Evolutionary conservation across 1,140 invertebrate genomes (phyloP), one percentile per base, ranked within the genome.

Genomic region (Drosophila suzukii): DNA sequence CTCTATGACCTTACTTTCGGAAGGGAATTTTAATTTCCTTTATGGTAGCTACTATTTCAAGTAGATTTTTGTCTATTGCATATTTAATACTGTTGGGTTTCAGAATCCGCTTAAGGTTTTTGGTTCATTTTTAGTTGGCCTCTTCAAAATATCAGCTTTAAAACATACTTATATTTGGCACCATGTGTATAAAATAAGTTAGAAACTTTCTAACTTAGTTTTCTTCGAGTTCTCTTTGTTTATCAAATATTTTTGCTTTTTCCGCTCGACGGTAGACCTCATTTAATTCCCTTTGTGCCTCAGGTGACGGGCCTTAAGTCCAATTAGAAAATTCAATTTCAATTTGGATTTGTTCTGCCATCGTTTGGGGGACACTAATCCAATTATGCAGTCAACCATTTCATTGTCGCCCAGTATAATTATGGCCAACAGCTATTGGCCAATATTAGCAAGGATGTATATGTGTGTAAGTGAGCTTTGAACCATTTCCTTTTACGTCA

Each of bases 361-460:
- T 55, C 56, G 36, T 55, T 41, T 38, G 65, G 57, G 65, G 39
- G 65, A 66, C 59, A 56, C 41, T 78, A 78, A 71, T 71, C 58
- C 65, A 51, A 70, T 86, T 75, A 71, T 62, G 72, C 80, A 78
- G 60, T 86, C 61, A 63, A 74, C 39, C 82, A 81, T 78, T 81
- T 73, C 70, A 77, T 68, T 77, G 81, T 73, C 73, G 81, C 56
- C 51, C 78, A 74, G 62, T 77, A 70, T 85, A 86, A 78, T 75
- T 85, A 86, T 81, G 76, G 70, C 51, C 65, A 57, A 56, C 49
- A 62, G 76, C 63, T 41, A 44, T 57, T 36, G 43, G 57, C 57
- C 66, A 78, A 58, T 72, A 38, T 59, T 34, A 11, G 27, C 27
- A 8, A 32, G 17, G 13, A 38, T 38, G 13, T 67, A 36, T 65